Percentiles rank a stretch among this genome's conserved stretches.
These are phyloP conservation scores for Sclerodermus sp. DNA, from an alignment of 2,888 invertebrate species.

Conservation along the genomic window DNA sequence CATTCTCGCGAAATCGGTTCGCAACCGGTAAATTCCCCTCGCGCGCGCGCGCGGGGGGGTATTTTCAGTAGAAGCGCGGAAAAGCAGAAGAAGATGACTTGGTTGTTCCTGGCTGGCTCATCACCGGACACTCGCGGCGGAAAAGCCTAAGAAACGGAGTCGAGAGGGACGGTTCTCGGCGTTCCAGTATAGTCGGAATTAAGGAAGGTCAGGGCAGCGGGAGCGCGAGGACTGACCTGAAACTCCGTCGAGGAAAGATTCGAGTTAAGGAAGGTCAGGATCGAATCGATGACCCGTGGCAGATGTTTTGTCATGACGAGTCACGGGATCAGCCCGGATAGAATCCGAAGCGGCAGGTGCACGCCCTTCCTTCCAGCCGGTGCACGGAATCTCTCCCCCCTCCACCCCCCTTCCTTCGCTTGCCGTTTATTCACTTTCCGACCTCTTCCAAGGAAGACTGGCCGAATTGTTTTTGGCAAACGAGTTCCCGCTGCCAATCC, in stretches of 20 bases:
- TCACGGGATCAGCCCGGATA: neutral
- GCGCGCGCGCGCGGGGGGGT: no score
- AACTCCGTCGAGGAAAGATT: conserved; percentile 14
- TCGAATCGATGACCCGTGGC: neutral
- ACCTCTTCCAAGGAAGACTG: conserved; percentile 1
- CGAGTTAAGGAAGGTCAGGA: conserved; percentile 26
- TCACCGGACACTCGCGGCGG: no score
- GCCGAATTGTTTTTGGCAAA: conserved; percentile 50
- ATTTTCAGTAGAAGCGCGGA: no score
- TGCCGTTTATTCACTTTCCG: neutral
- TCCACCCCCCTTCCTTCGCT: neutral
- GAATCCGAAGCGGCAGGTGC: neutral
- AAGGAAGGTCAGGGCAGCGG: conserved; percentile 32
- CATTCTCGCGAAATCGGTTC: neutral
- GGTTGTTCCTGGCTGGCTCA: no score
- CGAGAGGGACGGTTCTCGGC: no score
- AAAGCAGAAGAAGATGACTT: no score
- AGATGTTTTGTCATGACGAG: neutral
- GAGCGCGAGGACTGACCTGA: conserved; percentile 21
- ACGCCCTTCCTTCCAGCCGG: neutral
- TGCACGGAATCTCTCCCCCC: neutral
- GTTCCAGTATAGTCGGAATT: conserved; percentile 33
- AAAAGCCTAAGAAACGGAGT: no score
- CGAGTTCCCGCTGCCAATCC: conserved; percentile 42
- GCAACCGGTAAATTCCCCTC: no score